A percentile compares a stretch with the other conserved stretches of the same genome.
These are phyloP conservation scores for Melanotaenia boesemani DNA, from an alignment of 2,797 vertebrate species.

Conservation along the genomic window DNA sequence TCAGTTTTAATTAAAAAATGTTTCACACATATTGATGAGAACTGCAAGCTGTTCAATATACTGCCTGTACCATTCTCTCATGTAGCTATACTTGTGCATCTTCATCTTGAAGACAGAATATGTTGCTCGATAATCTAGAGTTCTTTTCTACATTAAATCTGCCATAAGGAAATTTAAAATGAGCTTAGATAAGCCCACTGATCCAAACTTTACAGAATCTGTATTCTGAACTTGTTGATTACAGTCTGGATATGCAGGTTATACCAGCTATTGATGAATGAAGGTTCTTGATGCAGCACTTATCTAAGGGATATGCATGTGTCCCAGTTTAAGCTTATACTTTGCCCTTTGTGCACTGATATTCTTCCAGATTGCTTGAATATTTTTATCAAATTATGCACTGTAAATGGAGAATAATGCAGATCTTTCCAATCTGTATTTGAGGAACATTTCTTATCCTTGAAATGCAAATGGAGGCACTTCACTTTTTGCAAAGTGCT, in stretches of 20 bases:
- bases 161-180: neutral
- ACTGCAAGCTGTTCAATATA: neutral
- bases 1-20: neutral
- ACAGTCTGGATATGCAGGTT: neutral
- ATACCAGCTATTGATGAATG: neutral
- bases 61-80: no score
- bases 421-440: neutral
- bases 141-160: neutral
- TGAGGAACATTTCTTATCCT: neutral
- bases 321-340: neutral
- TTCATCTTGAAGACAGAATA: neutral
- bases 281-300: neutral
- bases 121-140: neutral
- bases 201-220: neutral
- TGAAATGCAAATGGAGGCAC: neutral
- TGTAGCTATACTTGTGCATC: neutral
- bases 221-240: neutral
- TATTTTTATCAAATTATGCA: neutral
- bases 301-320: neutral
- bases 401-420: neutral
- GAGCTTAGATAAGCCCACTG: neutral
- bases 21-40: neutral
- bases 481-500: conserved; percentile 1
- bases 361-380: neutral
- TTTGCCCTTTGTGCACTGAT: neutral